These are phyloP conservation scores for Tinea pellionella DNA, from an alignment of 2,888 invertebrate genomes.

Conservation along the genomic window DNA sequence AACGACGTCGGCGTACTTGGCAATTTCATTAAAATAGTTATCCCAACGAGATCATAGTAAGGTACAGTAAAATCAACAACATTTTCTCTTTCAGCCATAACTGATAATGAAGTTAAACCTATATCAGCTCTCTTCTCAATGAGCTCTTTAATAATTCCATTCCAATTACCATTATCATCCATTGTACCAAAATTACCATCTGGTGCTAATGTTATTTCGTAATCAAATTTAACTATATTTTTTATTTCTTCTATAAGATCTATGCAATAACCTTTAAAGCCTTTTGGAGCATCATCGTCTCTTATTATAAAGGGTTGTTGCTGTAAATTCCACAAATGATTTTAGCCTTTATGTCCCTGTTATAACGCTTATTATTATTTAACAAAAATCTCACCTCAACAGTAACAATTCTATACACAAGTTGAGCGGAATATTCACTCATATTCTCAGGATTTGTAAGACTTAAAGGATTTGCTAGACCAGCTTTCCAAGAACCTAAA, in stretches of 20 bases:
- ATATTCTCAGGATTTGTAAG: conserved; percentile 75
- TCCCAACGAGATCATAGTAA: conserved; percentile 97
- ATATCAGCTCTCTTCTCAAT: conserved; percentile 92
- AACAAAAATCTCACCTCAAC: conserved; percentile 79
- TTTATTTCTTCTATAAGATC: conserved; percentile 92
- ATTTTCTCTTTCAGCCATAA: conserved; percentile 97
- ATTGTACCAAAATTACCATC: conserved; percentile 91
- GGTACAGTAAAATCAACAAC: conserved; percentile 98
- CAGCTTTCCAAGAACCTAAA: conserved; percentile 83
- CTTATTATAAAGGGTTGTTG: conserved; percentile 87
- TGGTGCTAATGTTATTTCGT: conserved; percentile 83
- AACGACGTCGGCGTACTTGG: conserved; percentile 90
- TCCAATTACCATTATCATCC: conserved; percentile 88
- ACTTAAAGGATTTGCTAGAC: conserved; percentile 74
- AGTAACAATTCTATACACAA: conserved; percentile 88
- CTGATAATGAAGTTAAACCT: conserved; percentile 91
- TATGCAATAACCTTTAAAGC: conserved; percentile 90
- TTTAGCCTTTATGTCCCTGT: too few relatives aligned
- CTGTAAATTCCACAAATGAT: conserved; percentile 43
- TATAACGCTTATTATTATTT: too few relatives aligned
- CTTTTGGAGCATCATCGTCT: conserved; percentile 74
- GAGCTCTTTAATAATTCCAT: conserved; percentile 84
- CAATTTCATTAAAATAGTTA: conserved; percentile 94
- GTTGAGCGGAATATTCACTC: conserved; percentile 81
- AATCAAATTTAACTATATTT: conserved; percentile 87